phyloP scores from a whole-genome alignment of 2,797 vertebrate species.

The Cyprinodon diabolis region DNA sequence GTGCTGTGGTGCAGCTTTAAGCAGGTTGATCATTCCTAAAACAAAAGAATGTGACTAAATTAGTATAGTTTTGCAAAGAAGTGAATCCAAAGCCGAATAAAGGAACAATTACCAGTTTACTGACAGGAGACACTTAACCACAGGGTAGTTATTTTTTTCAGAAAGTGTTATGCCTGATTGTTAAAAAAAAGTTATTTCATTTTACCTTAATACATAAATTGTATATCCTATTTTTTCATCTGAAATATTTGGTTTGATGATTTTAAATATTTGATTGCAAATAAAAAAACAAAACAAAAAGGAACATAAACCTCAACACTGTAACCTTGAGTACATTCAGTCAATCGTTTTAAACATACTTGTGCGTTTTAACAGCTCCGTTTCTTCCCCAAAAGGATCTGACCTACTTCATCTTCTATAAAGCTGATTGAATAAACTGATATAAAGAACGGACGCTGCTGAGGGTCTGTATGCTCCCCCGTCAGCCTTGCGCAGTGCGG shows the following conservation, averaged over 20 bases:
- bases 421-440: slow-evolving; percentile 21
- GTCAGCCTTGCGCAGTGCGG: slow-evolving; percentile 68
- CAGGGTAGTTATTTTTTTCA: not conserved
- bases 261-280: not conserved
- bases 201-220: not conserved
- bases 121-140: not conserved
- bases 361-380: not conserved
- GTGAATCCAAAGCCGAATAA: not conserved
- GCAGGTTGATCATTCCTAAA: not conserved
- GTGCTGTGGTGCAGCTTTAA: not conserved
- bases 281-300: not conserved
- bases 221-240: not conserved
- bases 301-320: not conserved
- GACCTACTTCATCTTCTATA: not conserved
- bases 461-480: slow-evolving; percentile 42
- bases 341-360: too few relatives aligned
- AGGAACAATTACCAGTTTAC: too few relatives aligned
- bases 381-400: not conserved
- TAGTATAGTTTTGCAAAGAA: not conserved
- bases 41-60: not conserved
- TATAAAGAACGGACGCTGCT: slow-evolving; percentile 22
- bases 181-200: too few relatives aligned
- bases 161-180: too few relatives aligned
- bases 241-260: not conserved
- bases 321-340: not conserved